Evolutionary conservation across 2,888 invertebrate genomes (phyloP).

Genomic region (Netelia fuscicornis): DNA sequence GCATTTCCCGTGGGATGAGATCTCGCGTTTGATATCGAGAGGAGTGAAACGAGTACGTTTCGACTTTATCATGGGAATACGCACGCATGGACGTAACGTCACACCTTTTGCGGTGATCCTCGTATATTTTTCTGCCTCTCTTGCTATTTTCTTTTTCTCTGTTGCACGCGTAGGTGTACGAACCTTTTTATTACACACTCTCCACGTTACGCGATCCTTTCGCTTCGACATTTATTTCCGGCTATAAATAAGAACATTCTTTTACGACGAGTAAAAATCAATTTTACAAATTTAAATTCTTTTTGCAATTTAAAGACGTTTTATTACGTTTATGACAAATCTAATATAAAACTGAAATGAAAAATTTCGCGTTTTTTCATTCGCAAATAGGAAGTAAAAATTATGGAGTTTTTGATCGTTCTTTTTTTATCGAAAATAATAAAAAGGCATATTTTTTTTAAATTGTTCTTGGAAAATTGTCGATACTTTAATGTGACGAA

Average conservation of each 20-base stretch:
- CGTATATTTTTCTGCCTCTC: constrained; percentile 14
- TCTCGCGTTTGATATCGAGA: constrained; percentile 47
- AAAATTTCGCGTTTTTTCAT: neutral
- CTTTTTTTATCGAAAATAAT: neutral
- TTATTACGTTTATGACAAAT: neutral
- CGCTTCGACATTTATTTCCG: constrained; percentile 21
- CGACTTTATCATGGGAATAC: constrained; percentile 38
- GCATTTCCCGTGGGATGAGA: constrained; percentile 72
- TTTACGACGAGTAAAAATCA: neutral
- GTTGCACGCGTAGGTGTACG: constrained; percentile 13
- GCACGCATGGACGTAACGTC: neutral
- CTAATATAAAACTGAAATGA: neutral
- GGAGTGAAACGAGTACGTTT: constrained; percentile 9
- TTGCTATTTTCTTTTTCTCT: neutral
- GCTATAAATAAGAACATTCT: constrained; percentile 9
- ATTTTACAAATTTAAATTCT: too few relatives aligned
- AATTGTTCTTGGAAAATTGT: too few relatives aligned
- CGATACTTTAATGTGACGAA: too few relatives aligned
- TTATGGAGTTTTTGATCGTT: neutral
- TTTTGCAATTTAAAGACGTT: neutral
- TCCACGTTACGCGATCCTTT: constrained; percentile 20
- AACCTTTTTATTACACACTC: neutral
- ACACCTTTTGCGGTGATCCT: constrained; percentile 26
- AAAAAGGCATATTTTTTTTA: too few relatives aligned
- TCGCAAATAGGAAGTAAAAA: neutral